Conservation (phyloP, 2,113 vertebrate species). For the Cebidichthys violaceus region DNA sequence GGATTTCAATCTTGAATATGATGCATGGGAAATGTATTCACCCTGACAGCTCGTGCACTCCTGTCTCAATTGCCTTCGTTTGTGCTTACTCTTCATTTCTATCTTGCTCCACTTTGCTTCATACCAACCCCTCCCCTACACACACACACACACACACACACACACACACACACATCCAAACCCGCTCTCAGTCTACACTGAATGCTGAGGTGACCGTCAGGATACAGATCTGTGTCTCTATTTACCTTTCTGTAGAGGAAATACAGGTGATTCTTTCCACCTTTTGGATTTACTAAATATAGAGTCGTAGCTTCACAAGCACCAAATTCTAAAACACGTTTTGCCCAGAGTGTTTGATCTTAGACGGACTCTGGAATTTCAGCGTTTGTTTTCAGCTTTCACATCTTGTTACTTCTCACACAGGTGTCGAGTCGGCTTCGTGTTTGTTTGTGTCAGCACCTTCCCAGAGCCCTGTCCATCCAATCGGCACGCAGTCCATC, state of each 20-base stretch:
- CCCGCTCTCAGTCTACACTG: slow-evolving; percentile 33
- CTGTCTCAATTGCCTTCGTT: slow-evolving; percentile 45
- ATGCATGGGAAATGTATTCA: slow-evolving; percentile 15
- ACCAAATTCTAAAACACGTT: background rate
- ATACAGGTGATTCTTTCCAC: background rate
- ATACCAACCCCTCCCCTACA: background rate
- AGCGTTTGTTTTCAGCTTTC: slow-evolving; percentile 38
- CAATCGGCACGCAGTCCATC: slow-evolving; percentile 59
- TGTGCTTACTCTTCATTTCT: slow-evolving; percentile 70
- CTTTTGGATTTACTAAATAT: background rate
- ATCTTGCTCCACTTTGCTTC: slow-evolving; percentile 10
- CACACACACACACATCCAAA: slow-evolving; percentile 34
- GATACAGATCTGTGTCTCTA: slow-evolving; percentile 15
- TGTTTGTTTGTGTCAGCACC: slow-evolving; percentile 60
- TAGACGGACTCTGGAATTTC: background rate
- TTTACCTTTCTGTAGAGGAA: background rate
- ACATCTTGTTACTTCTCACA: slow-evolving; percentile 34
- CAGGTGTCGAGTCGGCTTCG: slow-evolving; percentile 42
- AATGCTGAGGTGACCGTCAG: slow-evolving; percentile 67
- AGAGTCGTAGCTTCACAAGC: background rate
- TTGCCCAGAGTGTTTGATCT: background rate
- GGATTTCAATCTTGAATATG: slow-evolving; percentile 7
- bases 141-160: slow-evolving; percentile 34
- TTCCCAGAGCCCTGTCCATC: slow-evolving; percentile 59
- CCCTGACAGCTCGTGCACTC: slow-evolving; percentile 20